Conservation (phyloP, 2,113 vertebrate species). For the Vicugna pacos region DNA sequence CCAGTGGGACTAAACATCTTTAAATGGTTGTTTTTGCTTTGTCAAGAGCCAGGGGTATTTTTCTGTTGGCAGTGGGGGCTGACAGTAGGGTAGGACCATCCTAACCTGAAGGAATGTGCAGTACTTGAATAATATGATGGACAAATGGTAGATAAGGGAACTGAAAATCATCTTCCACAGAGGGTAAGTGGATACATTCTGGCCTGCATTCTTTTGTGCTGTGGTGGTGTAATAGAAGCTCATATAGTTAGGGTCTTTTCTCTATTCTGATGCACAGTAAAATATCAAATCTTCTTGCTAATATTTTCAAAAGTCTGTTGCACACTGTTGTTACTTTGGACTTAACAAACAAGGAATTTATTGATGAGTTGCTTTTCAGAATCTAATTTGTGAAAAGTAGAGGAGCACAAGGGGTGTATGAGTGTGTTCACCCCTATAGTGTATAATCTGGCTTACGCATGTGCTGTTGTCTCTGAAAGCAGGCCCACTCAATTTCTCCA, state of each 20-base stretch:
- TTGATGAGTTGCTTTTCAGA: neutral
- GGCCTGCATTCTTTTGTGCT: neutral
- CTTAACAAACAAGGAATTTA: neutral
- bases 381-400: neutral
- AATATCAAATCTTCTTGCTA: neutral
- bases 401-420: neutral
- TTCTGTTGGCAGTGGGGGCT: neutral
- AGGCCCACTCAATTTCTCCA: neutral
- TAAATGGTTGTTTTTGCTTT: neutral
- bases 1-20: neutral
- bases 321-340: neutral
- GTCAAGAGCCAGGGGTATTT: neutral
- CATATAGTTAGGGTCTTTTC: neutral
- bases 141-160: neutral
- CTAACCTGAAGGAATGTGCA: neutral
- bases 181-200: neutral
- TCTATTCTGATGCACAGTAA: neutral
- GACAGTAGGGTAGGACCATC: neutral
- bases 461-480: neutral
- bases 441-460: neutral
- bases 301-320: constrained; percentile 26
- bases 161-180: neutral
- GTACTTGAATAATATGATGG: neutral
- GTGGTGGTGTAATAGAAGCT: neutral
- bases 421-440: neutral